Evolutionary conservation across 2,888 invertebrate genomes (phyloP).

Genomic region (Diarsia brunnea): DNA sequence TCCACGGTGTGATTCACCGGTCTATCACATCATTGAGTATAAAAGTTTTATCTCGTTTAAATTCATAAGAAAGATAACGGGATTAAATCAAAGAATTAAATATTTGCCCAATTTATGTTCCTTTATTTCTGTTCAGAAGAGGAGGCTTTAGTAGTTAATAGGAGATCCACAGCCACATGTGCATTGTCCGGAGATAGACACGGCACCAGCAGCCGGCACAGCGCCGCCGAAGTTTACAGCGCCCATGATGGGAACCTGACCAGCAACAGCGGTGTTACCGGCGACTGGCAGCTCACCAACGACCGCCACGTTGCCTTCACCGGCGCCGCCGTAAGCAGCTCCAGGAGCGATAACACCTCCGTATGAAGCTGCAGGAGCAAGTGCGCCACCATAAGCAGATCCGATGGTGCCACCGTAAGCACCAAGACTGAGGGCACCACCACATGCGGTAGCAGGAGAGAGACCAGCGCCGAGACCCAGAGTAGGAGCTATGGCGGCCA

Average conservation of each 20-base stretch:
- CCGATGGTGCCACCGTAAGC: background rate
- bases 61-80: no score
- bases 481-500: no score
- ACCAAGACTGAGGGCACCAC: background rate
- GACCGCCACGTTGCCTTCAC: constrained; percentile 72
- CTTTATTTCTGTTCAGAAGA: constrained; percentile 43
- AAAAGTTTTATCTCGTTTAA: no score
- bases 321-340: constrained; percentile 47
- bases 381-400: background rate
- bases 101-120: background rate
- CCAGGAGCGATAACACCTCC: constrained; percentile 16
- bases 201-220: no score
- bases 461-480: no score
- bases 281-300: constrained; percentile 66
- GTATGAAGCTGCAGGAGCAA: background rate
- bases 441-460: no score
- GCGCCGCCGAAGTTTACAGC: no score
- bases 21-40: no score
- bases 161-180: background rate
- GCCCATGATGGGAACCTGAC: background rate
- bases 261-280: constrained; percentile 52
- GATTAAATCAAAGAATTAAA: background rate
- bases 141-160: background rate
- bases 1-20: no score
- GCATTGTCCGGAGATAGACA: no score